Conservation (phyloP, 2,797 vertebrate genomes). For the Hydrocynus forskahlii region DNA sequence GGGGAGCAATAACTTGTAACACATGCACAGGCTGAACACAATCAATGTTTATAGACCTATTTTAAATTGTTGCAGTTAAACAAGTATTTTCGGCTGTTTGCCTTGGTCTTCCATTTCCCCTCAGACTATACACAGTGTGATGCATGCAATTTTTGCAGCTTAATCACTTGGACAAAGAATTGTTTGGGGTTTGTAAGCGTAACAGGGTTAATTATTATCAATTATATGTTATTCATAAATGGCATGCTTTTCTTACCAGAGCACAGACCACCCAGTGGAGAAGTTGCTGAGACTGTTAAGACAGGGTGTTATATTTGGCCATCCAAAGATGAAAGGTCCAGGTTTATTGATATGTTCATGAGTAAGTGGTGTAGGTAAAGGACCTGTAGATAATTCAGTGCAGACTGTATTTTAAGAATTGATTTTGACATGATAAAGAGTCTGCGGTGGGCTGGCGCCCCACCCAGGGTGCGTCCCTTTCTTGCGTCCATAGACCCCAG, state of each 20-base stretch:
- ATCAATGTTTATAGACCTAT: neutral
- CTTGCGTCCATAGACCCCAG: no score
- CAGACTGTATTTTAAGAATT: neutral
- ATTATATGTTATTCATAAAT: constrained; percentile 18
- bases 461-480: no score
- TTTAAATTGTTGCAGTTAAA: constrained; percentile 18
- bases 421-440: neutral
- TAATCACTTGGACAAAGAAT: constrained; percentile 26
- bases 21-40: neutral
- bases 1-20: neutral
- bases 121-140: constrained; percentile 7
- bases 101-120: neutral
- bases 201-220: constrained; percentile 34
- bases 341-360: neutral
- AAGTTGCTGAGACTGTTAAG: neutral
- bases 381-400: no score
- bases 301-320: constrained; percentile 29
- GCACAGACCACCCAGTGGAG: constrained; percentile 38
- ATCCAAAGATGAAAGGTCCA: neutral
- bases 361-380: neutral
- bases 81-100: constrained; percentile 5
- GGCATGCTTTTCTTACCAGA: neutral
- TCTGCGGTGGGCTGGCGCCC: no score
- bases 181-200: constrained; percentile 30
- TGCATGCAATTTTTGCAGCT: constrained; percentile 17